Conservation (phyloP, 2,113 vertebrate species). For the Monopterus albus region DNA sequence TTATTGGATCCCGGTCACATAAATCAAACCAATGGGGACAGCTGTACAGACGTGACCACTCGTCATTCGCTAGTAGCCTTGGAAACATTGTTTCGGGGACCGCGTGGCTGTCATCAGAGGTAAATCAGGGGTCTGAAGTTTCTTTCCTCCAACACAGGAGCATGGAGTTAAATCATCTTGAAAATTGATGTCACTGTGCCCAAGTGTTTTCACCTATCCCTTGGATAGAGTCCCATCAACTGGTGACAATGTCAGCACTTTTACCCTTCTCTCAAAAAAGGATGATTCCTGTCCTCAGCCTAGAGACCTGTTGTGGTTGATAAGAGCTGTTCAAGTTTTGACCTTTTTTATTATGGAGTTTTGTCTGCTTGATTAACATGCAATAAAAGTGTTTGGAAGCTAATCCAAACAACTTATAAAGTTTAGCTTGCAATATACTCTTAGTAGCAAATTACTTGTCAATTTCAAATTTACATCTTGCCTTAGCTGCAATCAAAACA, state of each 20-base stretch:
- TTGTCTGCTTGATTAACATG: slow-evolving; percentile 13
- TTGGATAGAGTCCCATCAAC: slow-evolving; percentile 83
- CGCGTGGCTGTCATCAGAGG: slow-evolving; percentile 82
- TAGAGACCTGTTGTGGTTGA: slow-evolving; percentile 55
- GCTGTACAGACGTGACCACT: slow-evolving; percentile 85
- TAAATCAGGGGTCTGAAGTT: slow-evolving; percentile 86
- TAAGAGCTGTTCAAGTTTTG: slow-evolving; percentile 46
- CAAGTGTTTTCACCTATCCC: slow-evolving; percentile 85
- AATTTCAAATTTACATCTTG: slow-evolving; percentile 1
- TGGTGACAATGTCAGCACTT: slow-evolving; percentile 87
- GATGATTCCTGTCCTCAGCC: slow-evolving; percentile 56
- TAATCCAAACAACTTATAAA: slow-evolving; percentile 11
- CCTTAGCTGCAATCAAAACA: background rate
- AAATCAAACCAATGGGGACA: slow-evolving; percentile 88
- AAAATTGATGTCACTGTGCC: slow-evolving; percentile 86
- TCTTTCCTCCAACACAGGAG: slow-evolving; percentile 80
- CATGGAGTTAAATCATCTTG: slow-evolving; percentile 86
- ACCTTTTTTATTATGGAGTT: slow-evolving; percentile 22
- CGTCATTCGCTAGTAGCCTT: slow-evolving; percentile 87
- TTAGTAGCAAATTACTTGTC: background rate
- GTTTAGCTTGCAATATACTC: slow-evolving; percentile 1
- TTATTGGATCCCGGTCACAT: slow-evolving; percentile 86
- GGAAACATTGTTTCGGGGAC: slow-evolving; percentile 87
- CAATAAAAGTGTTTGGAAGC: background rate
- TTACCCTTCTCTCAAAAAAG: slow-evolving; percentile 76